phyloP scores from a whole-genome alignment of 2,888 invertebrate species.

The Sipha maydis region DNA sequence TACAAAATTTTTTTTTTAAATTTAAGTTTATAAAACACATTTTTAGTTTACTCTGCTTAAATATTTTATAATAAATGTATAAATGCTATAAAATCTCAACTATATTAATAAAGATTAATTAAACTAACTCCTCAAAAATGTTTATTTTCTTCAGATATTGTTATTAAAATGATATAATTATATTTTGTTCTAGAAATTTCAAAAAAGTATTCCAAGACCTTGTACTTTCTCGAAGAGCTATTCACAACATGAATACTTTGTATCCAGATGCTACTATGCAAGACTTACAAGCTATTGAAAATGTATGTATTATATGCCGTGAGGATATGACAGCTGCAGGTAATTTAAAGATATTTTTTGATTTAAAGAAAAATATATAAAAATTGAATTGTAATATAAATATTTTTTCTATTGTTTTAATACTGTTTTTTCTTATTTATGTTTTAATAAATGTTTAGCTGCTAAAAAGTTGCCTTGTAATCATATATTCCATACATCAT shows the following conservation, averaged over 20 bases:
- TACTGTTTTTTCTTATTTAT: slow-evolving; percentile 15
- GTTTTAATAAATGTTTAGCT: slow-evolving; percentile 67
- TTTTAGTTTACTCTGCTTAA: no score
- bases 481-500: slow-evolving; percentile 98
- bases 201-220: slow-evolving; percentile 98
- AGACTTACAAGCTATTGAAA: slow-evolving; percentile 91
- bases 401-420: neutral
- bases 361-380: slow-evolving; percentile 14
- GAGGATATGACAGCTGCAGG: slow-evolving; percentile 80
- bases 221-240: slow-evolving; percentile 93
- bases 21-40: no score
- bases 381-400: neutral
- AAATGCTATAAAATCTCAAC: no score
- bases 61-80: no score
- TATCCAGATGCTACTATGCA: slow-evolving; percentile 96
- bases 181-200: slow-evolving; percentile 77
- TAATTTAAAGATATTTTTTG: neutral
- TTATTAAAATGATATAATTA: neutral
- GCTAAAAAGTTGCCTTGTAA: slow-evolving; percentile 98
- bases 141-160: neutral
- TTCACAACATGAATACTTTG: slow-evolving; percentile 96
- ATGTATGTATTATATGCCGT: slow-evolving; percentile 98
- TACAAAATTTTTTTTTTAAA: no score
- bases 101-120: no score
- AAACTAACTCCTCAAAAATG: no score